Conservation (phyloP, 92 coral and sea anemone genomes). For the Bergia puertoricense region DNA sequence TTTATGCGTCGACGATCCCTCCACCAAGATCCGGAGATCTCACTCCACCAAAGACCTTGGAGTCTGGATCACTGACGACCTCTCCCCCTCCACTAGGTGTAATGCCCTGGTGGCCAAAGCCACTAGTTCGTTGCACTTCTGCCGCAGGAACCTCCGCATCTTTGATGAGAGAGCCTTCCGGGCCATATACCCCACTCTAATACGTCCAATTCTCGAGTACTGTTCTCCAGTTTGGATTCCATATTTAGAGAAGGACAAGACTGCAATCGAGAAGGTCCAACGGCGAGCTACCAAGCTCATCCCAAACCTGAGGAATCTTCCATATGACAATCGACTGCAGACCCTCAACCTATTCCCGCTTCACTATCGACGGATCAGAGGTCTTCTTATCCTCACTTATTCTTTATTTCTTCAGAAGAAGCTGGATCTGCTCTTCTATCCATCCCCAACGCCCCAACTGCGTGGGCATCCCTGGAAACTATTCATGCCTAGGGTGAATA, state of each 20-base stretch:
- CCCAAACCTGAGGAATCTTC: no score
- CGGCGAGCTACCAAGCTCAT: not conserved
- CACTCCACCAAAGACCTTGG: not conserved
- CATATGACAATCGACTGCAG: no score
- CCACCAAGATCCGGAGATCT: not conserved
- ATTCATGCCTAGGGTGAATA: no score
- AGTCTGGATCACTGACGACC: not conserved
- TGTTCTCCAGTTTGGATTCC: not conserved
- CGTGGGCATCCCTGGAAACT: no score
- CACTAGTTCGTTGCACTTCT: not conserved
- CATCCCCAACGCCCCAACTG: no score
- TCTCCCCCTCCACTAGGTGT: not conserved
- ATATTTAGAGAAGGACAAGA: not conserved
- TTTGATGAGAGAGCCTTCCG: not conserved
- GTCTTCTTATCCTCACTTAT: no score
- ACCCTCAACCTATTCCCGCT: no score
- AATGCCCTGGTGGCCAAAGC: not conserved
- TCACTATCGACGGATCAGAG: no score
- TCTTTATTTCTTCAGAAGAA: no score
- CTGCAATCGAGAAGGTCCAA: not conserved
- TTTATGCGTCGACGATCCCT: no score
- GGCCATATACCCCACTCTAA: not conserved
- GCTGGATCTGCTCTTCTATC: no score
- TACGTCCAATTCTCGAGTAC: no score
- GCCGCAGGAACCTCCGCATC: not conserved